Percentiles rank a stretch among this genome's conserved stretches.
Conservation (phyloP, 2,888 invertebrate species). For the Spicauda simplicius region DNA sequence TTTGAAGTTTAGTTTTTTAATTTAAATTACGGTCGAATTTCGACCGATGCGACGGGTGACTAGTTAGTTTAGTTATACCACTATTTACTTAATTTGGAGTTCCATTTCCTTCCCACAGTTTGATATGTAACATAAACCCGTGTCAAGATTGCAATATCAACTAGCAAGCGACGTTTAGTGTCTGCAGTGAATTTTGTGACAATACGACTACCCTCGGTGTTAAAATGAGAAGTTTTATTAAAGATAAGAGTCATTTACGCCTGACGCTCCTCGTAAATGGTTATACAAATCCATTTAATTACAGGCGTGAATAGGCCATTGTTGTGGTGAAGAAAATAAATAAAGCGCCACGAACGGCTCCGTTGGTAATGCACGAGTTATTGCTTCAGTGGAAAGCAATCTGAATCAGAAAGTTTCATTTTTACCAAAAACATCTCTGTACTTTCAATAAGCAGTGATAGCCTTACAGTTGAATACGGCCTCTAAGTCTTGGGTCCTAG, state of each 20-base stretch:
- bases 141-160: conserved; percentile 40
- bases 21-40: no score
- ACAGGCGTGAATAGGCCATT: conserved; percentile 54
- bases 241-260: conserved; percentile 58
- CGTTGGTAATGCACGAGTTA: conserved; percentile 10
- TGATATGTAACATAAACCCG: conserved; percentile 39
- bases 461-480: no score
- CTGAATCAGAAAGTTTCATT: no score
- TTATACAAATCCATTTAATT: conserved; percentile 55
- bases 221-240: conserved; percentile 58
- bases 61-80: no score
- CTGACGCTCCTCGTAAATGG: conserved; percentile 52
- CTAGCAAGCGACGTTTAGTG: conserved; percentile 52
- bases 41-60: no score
- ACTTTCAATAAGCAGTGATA: no score
- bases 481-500: no score
- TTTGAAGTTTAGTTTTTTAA: no score
- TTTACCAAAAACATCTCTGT: no score
- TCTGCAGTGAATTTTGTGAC: conserved; percentile 52
- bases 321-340: conserved; percentile 55
- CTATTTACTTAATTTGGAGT: no score
- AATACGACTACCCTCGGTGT: conserved; percentile 47
- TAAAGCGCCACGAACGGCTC: conserved; percentile 40
- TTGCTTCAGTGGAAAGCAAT: no score
- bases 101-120: no score